Conservation (phyloP, 2,797 vertebrate genomes). For the Falco peregrinus region DNA sequence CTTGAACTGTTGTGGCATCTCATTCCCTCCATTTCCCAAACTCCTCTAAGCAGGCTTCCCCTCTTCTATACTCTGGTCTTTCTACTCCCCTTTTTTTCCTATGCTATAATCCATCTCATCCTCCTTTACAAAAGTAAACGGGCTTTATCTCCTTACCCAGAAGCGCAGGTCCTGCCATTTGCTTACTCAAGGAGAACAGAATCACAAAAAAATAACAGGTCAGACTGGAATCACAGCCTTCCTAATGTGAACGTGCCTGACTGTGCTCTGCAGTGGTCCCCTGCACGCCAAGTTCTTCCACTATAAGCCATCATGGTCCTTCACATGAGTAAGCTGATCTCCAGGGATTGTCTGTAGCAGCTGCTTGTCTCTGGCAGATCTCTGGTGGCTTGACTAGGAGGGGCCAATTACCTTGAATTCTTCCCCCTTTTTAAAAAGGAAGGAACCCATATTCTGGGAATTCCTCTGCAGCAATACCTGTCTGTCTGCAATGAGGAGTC, state of each 20-base stretch:
- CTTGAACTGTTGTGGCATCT: background rate
- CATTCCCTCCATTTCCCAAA: background rate
- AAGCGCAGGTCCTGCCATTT: background rate
- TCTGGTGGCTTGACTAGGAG: background rate
- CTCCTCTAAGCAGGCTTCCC: background rate
- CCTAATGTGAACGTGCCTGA: accelerated
- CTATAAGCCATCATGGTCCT: background rate
- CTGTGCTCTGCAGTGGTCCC: background rate
- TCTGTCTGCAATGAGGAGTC: background rate
- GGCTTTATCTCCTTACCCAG: background rate
- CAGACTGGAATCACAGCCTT: background rate
- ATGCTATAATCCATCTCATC: background rate
- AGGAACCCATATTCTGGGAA: background rate
- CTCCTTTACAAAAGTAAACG: background rate
- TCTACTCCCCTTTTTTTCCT: background rate
- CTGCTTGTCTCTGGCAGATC: background rate
- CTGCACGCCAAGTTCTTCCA: background rate
- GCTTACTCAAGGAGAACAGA: background rate
- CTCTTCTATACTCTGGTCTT: background rate
- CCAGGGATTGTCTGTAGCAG: background rate
- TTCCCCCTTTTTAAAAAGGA: background rate
- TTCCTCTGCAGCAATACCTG: background rate
- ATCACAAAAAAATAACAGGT: background rate
- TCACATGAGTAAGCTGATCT: background rate
- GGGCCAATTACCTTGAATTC: background rate